These are phyloP conservation scores for Ceratitis capitata DNA, from an alignment of 1,140 invertebrate species.

Conservation along the genomic window DNA sequence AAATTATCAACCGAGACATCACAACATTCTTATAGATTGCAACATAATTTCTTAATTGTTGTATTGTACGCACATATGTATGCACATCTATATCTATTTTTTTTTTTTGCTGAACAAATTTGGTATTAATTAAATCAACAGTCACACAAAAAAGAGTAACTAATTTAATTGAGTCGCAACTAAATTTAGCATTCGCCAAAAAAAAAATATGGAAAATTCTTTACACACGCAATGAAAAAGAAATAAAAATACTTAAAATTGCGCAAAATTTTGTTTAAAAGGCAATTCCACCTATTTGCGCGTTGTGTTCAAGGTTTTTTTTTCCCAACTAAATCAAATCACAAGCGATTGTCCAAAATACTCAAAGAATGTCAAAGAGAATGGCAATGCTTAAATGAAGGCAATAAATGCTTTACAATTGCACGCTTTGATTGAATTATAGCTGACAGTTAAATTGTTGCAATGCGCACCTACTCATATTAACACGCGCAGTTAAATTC, in stretches of 20 bases:
- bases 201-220: not conserved
- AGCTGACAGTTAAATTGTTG: no score
- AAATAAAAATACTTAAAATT: not conserved
- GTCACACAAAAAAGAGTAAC: not conserved
- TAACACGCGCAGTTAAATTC: no score
- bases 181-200: not conserved
- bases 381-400: not conserved
- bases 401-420: not conserved
- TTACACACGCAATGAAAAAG: not conserved
- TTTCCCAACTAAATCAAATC: not conserved
- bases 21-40: not conserved
- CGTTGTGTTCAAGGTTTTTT: not conserved
- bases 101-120: not conserved
- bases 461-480: no score
- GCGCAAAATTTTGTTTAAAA: not conserved
- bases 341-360: not conserved
- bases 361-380: not conserved
- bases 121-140: constrained; percentile 33
- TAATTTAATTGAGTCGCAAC: constrained; percentile 14
- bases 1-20: not conserved
- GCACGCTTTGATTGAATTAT: not conserved
- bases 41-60: constrained; percentile 14
- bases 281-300: not conserved
- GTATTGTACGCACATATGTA: no score
- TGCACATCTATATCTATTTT: no score